Conservation (phyloP, 2,888 invertebrate species). For the Cactoblastis cactorum region DNA sequence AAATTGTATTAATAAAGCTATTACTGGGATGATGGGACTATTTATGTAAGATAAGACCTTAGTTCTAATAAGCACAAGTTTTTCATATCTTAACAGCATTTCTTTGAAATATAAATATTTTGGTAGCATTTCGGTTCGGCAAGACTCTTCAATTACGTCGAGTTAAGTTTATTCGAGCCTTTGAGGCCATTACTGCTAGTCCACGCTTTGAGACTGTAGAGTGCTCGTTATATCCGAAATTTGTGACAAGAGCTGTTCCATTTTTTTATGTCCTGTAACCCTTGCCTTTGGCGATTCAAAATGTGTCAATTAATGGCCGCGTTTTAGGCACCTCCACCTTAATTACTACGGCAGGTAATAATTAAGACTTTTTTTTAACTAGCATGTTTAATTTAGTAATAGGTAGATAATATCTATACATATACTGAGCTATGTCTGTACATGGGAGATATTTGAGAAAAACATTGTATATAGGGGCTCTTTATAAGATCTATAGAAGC, state of each 20-base stretch:
- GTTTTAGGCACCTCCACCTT: neutral
- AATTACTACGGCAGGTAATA: neutral
- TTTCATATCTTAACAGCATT: neutral
- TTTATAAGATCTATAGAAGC: no score
- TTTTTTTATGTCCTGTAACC: neutral
- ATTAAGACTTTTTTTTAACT: no score
- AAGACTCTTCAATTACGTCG: slow-evolving; percentile 40
- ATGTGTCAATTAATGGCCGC: neutral
- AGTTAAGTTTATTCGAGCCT: slow-evolving; percentile 34
- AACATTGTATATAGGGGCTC: no score
- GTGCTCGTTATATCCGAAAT: slow-evolving; percentile 30
- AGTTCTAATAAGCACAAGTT: no score
- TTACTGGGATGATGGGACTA: no score
- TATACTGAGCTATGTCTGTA: no score
- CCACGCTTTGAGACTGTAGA: slow-evolving; percentile 15
- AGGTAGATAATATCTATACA: no score
- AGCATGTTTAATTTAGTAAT: no score
- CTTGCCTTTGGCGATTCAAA: slow-evolving; percentile 2
- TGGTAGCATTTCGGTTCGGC: slow-evolving; percentile 19
- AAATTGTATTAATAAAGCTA: no score
- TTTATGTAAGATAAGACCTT: no score
- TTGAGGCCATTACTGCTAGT: slow-evolving; percentile 28
- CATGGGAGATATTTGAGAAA: no score
- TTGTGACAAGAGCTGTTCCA: slow-evolving; percentile 11
- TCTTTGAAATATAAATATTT: slow-evolving; percentile 8